phyloP scores from a whole-genome alignment of 2,113 vertebrate species.

The Sphyrna mokarran region DNA sequence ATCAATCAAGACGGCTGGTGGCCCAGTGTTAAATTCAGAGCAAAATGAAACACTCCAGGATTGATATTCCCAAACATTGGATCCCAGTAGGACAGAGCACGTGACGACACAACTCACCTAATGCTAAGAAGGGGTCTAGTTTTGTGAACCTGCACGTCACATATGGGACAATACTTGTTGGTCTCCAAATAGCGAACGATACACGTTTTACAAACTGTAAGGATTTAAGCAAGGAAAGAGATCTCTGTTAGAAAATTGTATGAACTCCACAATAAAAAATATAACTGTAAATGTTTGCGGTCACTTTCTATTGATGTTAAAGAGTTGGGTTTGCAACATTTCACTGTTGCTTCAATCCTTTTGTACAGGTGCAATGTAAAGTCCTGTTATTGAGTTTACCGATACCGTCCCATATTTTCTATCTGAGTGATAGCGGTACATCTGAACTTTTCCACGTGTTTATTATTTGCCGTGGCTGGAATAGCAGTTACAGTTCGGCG shows the following conservation, averaged over 20 bases:
- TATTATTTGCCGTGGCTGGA: not conserved
- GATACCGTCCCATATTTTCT: not conserved
- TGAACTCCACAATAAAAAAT: not conserved
- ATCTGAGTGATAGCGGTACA: not conserved
- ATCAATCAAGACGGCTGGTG: not conserved
- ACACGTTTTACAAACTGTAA: constrained; percentile 81
- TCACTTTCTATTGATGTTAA: not conserved
- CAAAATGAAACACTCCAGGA: not conserved
- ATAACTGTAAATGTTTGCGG: not conserved
- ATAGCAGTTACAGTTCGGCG: not conserved
- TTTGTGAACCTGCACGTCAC: constrained; percentile 86
- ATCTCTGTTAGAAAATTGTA: not conserved
- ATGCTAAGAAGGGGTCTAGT: constrained; percentile 86
- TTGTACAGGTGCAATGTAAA: not conserved
- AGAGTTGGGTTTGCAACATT: not conserved
- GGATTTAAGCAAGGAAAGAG: constrained; percentile 25
- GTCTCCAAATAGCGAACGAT: constrained; percentile 90
- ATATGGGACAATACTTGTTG: constrained; percentile 91
- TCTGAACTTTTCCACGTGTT: not conserved
- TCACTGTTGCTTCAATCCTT: not conserved
- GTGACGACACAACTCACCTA: constrained; percentile 56
- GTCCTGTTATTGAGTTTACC: not conserved
- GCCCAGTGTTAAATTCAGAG: not conserved
- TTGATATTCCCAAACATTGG: not conserved
- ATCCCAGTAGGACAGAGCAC: not conserved